Evolutionary conservation across 2,113 vertebrate genomes (phyloP), one percentile per base, ranked within the genome.

Genomic region (Pyxicephalus adspersus): DNA sequence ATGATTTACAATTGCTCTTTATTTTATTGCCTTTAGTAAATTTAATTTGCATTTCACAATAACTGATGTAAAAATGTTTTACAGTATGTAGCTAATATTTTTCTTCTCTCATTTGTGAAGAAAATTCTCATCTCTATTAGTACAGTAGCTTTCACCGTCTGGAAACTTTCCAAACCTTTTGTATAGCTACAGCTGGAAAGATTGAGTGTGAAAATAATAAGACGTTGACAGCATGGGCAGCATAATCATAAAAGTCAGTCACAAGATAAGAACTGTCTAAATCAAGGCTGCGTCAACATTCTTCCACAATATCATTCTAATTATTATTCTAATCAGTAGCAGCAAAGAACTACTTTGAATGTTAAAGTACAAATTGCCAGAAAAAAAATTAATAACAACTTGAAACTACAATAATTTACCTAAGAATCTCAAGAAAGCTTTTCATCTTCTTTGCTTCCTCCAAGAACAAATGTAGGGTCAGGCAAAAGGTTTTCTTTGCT

Each of bases 361-460:
- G 26, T 64, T 38, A 64, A 45, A 80, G 60, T 72, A 80, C 54
- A 80, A 64, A 81, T 74, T 65, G 61, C 68, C 55, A n/a, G 31
- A 81, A 73, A 52, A n/a, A n/a, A 70, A 81, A 81, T 80, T 80
- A 80, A 80, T 81, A 74, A 31, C 70, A 81, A 81, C 79, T 81
- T 81, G 79, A 81, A 81, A 74, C 79, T 81, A 65, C 51, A 74
- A 81, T 81, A 74, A 81, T 74, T 81, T 81, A 81, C 79, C 79
- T 74, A 81, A 58, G 79, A 81, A 74, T 81, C 70, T 81, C 57
- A 81, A 74, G 79, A 55, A 81, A 81, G 63, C 60, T 31, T 81
- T 81, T 81, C 70, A 81, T 81, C 70, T 74, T 65, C 28, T 63
- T 74, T n/a, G 52, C 60, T 73, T 64, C 31, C 70, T 81, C 65